Evolutionary conservation across 2,797 vertebrate species (phyloP).

Genomic region (Stomatorhinus walkeri): DNA sequence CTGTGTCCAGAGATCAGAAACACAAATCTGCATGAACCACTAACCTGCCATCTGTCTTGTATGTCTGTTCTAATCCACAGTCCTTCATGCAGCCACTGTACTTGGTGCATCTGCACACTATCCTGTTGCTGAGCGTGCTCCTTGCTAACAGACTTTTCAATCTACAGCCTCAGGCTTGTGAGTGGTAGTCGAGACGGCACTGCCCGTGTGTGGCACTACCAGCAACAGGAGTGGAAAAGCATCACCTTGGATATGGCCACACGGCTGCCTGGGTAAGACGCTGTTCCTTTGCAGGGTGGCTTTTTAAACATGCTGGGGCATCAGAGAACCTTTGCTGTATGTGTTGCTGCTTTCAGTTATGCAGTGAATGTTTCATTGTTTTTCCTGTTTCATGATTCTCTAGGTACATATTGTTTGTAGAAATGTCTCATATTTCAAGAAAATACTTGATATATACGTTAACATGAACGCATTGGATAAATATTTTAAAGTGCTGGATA

Average conservation of each 20-base stretch:
- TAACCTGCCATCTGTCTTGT: neutral
- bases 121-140: neutral
- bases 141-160: neutral
- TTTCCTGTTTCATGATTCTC: neutral
- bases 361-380: neutral
- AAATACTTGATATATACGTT: neutral
- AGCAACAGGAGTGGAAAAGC: slow-evolving; percentile 93
- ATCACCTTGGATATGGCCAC: slow-evolving; percentile 81
- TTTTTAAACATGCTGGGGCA: neutral
- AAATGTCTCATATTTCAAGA: neutral
- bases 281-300: neutral
- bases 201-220: slow-evolving; percentile 90
- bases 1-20: neutral
- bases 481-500: neutral
- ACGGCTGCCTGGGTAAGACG: slow-evolving; percentile 82
- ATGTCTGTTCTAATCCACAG: neutral
- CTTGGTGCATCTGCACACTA: neutral
- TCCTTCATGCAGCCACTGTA: neutral
- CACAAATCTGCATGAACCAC: neutral
- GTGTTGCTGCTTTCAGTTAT: neutral
- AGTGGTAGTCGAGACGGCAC: slow-evolving; percentile 96
- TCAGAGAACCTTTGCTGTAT: neutral
- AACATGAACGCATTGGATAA: neutral
- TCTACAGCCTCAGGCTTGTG: slow-evolving; percentile 62
- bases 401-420: neutral